Evolutionary conservation across 2,888 invertebrate species (phyloP), one percentile per base, ranked within the genome.

Genomic region (Linyphia triangularis): DNA sequence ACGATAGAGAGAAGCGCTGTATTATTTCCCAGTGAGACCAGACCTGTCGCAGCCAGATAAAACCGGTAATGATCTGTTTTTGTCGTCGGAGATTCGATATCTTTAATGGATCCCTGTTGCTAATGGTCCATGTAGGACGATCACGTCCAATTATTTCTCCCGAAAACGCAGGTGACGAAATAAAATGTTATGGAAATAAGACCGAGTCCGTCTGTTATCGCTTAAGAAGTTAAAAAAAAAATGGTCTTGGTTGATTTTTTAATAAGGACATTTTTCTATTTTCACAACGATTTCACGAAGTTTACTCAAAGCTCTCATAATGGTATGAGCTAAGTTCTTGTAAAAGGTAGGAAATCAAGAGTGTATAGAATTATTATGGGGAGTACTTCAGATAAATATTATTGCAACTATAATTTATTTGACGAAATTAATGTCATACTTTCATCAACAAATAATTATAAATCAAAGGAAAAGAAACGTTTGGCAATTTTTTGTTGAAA

Each of bases 151-250:
- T 79, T 79, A 79, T 51, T 24, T n/a, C 19, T 40, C n/a, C 78
- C 63, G 40, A 22, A 57, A 70, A 59, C 63, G 63, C 26, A 72
- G 61, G 63, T 72, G 82, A 82, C 82, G 51, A 81, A 81, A 81
- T 81, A 70, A 81, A 82, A 82, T 82, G 72, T 82, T 82, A 72
- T 82, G 82, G 72, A 82, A 82, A 82, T 82, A 63, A 72, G 82
- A 82, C 63, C 43, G 43, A 43, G 63, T 40, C 69, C 28, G 9
- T 57, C 28, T 43, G 61, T 82, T 82, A 72, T 40, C 59, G 59
- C 30, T 59, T 40, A 28, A n/a, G 51, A 22, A 43, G 57, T 59
- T 59, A 40, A 70, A 43, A 43, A 43, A 43, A 43, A 70, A 43
- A 43, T 70, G 43, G 43, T 13, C 30, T 33, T 30, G 67, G 33